Evolutionary conservation across 2,888 invertebrate species (phyloP).

Genomic region (Anthrax anthrax): DNA sequence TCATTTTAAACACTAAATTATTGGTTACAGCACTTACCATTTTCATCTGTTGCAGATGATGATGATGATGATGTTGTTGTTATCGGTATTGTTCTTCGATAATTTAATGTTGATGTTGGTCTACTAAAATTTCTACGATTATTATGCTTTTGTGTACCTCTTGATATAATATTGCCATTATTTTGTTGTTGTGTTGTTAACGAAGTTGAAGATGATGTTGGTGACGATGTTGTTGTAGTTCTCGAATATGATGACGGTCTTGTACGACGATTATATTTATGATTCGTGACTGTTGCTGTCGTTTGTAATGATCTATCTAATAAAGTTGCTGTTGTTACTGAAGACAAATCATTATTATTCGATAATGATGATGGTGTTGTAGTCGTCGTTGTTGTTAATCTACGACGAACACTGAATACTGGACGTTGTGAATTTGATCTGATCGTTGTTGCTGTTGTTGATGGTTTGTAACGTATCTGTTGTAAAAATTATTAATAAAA

Average conservation of each 20-base stretch:
- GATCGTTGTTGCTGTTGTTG: slow-evolving; percentile 7
- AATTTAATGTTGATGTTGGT: slow-evolving; percentile 8
- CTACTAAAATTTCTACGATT: slow-evolving; percentile 17
- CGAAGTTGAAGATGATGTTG: slow-evolving; percentile 9
- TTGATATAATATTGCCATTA: background rate
- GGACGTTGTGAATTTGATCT: slow-evolving; percentile 23
- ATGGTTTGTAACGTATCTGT: no score
- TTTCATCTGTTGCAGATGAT: slow-evolving; percentile 15
- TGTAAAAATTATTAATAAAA: background rate
- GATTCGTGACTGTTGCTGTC: background rate
- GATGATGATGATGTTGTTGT: slow-evolving; percentile 16
- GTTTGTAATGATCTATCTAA: slow-evolving; percentile 24
- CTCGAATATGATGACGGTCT: slow-evolving; percentile 4
- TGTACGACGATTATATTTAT: slow-evolving; percentile 5
- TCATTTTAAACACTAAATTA: no score
- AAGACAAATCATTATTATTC: slow-evolving; percentile 9
- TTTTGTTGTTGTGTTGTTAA: background rate
- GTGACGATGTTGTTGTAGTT: slow-evolving; percentile 15
- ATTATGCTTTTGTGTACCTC: slow-evolving; percentile 4
- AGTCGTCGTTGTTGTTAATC: slow-evolving; percentile 16
- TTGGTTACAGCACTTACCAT: slow-evolving; percentile 18
- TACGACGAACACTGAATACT: slow-evolving; percentile 27
- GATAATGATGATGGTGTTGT: slow-evolving; percentile 13
- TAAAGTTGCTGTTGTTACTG: slow-evolving; percentile 22
- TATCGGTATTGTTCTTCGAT: slow-evolving; percentile 8